Conservation (phyloP, 1,140 invertebrate genomes). For the Oryzaephilus surinamensis region DNA sequence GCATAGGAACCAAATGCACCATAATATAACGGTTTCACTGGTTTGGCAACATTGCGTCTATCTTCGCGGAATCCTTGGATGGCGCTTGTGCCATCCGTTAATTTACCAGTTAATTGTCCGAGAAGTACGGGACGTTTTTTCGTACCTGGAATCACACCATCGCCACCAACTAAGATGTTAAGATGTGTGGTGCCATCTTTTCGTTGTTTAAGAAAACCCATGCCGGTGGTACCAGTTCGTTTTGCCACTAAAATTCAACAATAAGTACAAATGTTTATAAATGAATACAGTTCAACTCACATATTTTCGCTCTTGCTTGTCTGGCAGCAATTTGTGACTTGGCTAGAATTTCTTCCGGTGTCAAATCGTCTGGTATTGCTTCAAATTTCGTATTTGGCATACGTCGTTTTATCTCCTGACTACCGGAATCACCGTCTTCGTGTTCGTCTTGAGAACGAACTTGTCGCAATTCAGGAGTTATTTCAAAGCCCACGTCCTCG, state of each 20-base stretch:
- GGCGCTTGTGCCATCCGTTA: constrained; percentile 55
- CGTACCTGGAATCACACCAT: constrained; percentile 54
- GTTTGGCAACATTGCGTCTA: constrained; percentile 74
- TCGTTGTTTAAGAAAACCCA: constrained; percentile 71
- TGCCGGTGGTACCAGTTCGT: constrained; percentile 41
- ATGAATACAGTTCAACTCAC: too few relatives aligned
- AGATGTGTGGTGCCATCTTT: constrained; percentile 80
- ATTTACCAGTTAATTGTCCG: constrained; percentile 70
- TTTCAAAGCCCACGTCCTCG: constrained; percentile 77
- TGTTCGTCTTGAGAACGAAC: constrained; percentile 18
- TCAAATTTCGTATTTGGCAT: constrained; percentile 57
- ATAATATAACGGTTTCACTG: constrained; percentile 86
- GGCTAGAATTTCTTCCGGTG: constrained; percentile 67
- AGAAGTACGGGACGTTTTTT: constrained; percentile 73
- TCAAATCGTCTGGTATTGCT: constrained; percentile 67
- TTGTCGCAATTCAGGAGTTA: constrained; percentile 36
- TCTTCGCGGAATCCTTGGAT: constrained; percentile 73
- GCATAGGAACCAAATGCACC: constrained; percentile 93
- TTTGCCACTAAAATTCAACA: constrained; percentile 11
- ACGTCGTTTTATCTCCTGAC: constrained; percentile 17
- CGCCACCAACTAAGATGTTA: constrained; percentile 74
- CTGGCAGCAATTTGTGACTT: constrained; percentile 47
- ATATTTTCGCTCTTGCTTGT: constrained; percentile 52
- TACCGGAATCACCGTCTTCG: constrained; percentile 16
- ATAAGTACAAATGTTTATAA: constrained; percentile 1